phyloP scores from a whole-genome alignment of 2,888 invertebrate genomes.

The Folsomia candida region DNA sequence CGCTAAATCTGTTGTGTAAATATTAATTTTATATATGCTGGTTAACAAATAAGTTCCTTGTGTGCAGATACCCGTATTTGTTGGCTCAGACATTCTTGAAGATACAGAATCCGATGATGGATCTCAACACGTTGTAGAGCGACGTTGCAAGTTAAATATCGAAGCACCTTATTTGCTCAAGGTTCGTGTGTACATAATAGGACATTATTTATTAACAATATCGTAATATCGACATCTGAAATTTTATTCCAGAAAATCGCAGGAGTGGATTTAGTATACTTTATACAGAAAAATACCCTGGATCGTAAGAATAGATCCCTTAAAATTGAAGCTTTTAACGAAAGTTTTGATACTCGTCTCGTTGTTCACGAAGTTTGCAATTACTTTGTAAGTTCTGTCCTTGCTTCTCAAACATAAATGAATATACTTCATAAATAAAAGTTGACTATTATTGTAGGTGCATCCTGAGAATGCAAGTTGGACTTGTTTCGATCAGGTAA shows the following conservation, averaged over 20 bases:
- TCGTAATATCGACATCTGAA: too few species aligned
- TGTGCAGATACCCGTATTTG: constrained; percentile 92
- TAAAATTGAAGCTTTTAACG: constrained; percentile 87
- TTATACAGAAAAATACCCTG: constrained; percentile 84
- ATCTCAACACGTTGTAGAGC: constrained; percentile 72
- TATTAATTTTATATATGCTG: too few species aligned
- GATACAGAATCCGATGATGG: constrained; percentile 77
- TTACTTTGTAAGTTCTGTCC: constrained; percentile 70
- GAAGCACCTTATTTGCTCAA: constrained; percentile 89
- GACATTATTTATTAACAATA: too few species aligned
- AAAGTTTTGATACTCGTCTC: constrained; percentile 81
- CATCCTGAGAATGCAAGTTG: constrained; percentile 90
- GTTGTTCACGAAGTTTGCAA: constrained; percentile 82
- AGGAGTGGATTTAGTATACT: constrained; percentile 86
- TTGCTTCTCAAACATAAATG: background rate
- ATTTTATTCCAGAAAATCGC: too few species aligned
- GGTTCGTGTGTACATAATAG: too few species aligned
- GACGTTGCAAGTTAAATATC: constrained; percentile 84
- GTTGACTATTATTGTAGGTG: constrained; percentile 60
- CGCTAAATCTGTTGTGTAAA: too few species aligned
- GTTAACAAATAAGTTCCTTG: too few species aligned
- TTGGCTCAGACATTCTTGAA: constrained; percentile 76
- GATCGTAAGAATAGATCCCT: constrained; percentile 74
- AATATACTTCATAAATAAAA: background rate
- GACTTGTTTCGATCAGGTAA: constrained; percentile 90